Evolutionary conservation across 2,113 vertebrate species (phyloP).

Genomic region (Myiozetetes cayanensis): DNA sequence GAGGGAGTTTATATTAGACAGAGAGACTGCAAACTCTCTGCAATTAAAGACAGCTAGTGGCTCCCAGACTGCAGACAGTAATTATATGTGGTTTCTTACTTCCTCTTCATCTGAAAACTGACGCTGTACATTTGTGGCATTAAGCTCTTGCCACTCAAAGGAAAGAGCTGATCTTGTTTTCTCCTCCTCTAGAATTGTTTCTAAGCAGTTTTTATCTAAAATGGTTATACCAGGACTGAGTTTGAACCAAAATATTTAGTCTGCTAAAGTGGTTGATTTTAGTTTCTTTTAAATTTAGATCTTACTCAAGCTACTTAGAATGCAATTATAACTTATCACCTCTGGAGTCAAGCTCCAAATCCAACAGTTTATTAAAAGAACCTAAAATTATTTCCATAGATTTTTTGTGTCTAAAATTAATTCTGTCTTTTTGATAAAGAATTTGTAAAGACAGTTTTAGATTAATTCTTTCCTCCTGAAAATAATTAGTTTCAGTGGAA

Average conservation of each 20-base stretch:
- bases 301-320: neutral
- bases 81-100: neutral
- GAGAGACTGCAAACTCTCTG: neutral
- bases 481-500: neutral
- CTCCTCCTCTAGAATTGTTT: neutral
- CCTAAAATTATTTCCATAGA: neutral
- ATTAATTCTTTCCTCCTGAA: neutral
- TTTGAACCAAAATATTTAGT: neutral
- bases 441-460: neutral
- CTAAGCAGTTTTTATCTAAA: neutral
- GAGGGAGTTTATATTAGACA: neutral
- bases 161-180: neutral
- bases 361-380: neutral
- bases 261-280: neutral
- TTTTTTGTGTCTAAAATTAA: neutral
- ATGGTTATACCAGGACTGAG: neutral
- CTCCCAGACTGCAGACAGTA: neutral
- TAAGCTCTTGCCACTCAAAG: neutral
- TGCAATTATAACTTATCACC: neutral
- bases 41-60: neutral
- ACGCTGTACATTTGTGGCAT: neutral
- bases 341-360: neutral
- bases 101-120: neutral
- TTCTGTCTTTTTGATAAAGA: neutral
- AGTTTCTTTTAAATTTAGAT: neutral